Evolutionary conservation across 2,113 vertebrate species (phyloP).

Genomic region (Catharus minimus): DNA sequence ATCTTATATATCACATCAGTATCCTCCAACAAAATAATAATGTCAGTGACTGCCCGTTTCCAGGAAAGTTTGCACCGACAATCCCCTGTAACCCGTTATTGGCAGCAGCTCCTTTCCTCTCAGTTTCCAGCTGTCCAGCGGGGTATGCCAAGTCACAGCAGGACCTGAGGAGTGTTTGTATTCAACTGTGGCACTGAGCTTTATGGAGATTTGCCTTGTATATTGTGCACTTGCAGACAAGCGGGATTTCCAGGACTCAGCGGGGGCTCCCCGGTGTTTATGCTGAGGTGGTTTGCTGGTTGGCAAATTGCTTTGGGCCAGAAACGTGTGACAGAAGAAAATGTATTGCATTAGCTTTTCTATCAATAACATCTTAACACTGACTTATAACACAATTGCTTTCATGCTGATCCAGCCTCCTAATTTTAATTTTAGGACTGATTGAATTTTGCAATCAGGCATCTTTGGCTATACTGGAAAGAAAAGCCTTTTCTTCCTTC

Average conservation of each 20-base stretch:
- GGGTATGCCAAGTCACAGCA: slow-evolving; percentile 96
- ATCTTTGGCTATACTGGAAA: not conserved
- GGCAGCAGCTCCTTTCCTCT: slow-evolving; percentile 83
- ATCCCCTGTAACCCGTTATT: slow-evolving; percentile 79
- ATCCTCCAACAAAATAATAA: slow-evolving; percentile 70
- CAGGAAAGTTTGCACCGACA: slow-evolving; percentile 75
- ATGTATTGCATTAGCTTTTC: slow-evolving; percentile 69
- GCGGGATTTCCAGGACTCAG: slow-evolving; percentile 85
- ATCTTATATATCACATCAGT: slow-evolving; percentile 39
- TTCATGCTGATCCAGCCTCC: slow-evolving; percentile 58
- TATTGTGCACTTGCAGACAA: slow-evolving; percentile 85
- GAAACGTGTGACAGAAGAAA: slow-evolving; percentile 67
- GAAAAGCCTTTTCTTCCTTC: not conserved
- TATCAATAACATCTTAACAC: slow-evolving; percentile 61
- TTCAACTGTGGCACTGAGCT: slow-evolving; percentile 76
- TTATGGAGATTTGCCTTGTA: slow-evolving; percentile 73
- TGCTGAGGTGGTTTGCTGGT: slow-evolving; percentile 85
- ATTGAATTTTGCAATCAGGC: slow-evolving; percentile 37
- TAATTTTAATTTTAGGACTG: slow-evolving; percentile 57
- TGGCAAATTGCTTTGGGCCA: slow-evolving; percentile 76
- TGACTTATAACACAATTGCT: slow-evolving; percentile 53
- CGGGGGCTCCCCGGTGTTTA: slow-evolving; percentile 79
- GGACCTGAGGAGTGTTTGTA: slow-evolving; percentile 87
- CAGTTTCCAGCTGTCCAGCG: slow-evolving; percentile 92
- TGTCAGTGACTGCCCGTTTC: slow-evolving; percentile 43